Conservation (phyloP, 2,797 vertebrate species). For the Halcyon smyrnensis region DNA sequence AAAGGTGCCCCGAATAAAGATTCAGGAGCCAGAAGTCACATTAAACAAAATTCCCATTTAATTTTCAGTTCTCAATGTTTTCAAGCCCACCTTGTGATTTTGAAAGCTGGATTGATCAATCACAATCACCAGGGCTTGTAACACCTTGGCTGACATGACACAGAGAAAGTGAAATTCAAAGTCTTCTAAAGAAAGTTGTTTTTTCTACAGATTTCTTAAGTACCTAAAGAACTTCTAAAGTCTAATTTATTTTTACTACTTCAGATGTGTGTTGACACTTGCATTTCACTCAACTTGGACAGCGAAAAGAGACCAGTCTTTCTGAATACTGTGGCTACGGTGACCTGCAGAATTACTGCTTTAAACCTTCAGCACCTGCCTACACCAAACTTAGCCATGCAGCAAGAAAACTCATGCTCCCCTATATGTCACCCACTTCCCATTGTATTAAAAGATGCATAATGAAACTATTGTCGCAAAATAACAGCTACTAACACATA, state of each 20-base stretch:
- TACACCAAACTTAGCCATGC: neutral
- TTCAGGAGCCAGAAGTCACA: neutral
- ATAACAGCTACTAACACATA: neutral
- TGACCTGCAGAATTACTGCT: neutral
- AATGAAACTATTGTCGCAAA: neutral
- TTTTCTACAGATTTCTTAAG: neutral
- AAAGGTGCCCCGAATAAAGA: neutral
- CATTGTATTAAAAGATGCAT: neutral
- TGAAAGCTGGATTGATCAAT: neutral
- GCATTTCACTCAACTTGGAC: neutral
- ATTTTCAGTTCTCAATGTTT: neutral
- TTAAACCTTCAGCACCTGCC: neutral
- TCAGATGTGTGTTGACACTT: neutral
- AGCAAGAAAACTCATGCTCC: neutral
- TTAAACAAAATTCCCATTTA: neutral
- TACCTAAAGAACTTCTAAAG: neutral
- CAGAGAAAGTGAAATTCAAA: neutral
- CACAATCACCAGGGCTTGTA: neutral
- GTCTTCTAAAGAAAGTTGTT: neutral
- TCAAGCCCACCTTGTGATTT: neutral
- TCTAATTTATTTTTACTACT: neutral
- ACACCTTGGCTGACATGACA: neutral
- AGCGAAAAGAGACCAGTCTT: neutral
- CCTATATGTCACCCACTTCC: neutral
- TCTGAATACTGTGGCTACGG: neutral